Percentiles rank a stretch among this genome's conserved stretches.
Evolutionary conservation across 2,113 vertebrate species (phyloP).

Genomic region (Neomonachus schauinslandi): DNA sequence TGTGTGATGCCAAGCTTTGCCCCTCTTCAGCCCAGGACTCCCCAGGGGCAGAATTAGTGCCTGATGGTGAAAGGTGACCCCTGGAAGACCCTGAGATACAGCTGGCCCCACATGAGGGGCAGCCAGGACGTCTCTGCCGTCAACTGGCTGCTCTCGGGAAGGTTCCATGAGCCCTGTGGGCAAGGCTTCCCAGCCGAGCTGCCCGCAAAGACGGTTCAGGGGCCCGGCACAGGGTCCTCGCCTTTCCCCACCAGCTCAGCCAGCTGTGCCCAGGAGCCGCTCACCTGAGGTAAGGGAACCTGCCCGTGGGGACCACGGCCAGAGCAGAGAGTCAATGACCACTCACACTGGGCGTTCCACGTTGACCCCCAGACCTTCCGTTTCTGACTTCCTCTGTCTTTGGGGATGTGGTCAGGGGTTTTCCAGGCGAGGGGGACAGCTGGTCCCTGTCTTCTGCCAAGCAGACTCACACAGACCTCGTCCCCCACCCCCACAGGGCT

Average conservation of each 20-base stretch:
- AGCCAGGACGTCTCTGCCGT: background rate
- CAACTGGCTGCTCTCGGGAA: background rate
- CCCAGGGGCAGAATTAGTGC: background rate
- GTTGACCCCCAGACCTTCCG: background rate
- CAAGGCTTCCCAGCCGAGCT: background rate
- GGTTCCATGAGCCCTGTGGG: background rate
- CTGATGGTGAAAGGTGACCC: background rate
- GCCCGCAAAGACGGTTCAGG: background rate
- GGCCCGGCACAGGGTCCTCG: background rate
- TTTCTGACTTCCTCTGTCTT: conserved; percentile 65
- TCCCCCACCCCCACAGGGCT: too few species aligned
- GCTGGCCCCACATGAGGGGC: background rate
- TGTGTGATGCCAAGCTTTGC: background rate
- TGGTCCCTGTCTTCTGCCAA: background rate
- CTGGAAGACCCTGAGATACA: background rate
- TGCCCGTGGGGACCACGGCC: background rate
- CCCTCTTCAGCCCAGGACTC: background rate
- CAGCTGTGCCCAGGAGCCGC: background rate
- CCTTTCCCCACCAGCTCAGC: too few species aligned
- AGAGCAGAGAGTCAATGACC: background rate
- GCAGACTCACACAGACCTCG: background rate
- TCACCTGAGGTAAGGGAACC: conserved; percentile 27
- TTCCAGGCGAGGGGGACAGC: conserved; percentile 55
- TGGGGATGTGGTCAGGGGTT: conserved; percentile 73
- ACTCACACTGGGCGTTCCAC: background rate